Conservation (phyloP, 2,797 vertebrate species). For the Rhabdophis nuchalis region DNA sequence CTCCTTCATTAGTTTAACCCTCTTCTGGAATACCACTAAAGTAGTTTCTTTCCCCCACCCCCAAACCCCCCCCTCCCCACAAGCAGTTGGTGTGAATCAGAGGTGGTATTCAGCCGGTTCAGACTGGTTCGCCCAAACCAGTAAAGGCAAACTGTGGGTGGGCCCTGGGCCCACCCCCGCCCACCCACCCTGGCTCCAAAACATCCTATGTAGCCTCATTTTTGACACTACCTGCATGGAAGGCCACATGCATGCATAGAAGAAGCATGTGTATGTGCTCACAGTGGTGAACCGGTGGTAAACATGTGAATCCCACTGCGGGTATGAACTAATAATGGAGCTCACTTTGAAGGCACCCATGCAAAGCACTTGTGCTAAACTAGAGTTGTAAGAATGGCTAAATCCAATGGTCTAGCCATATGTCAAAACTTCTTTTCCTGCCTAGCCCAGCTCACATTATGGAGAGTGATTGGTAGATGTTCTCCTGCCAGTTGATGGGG, state of each 20-base stretch:
- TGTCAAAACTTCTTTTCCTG: background rate
- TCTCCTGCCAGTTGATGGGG: background rate
- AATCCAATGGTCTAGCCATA: background rate
- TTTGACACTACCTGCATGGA: too few species aligned
- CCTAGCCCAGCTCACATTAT: background rate
- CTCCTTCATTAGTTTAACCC: background rate
- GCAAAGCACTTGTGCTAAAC: background rate
- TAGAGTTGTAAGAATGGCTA: background rate
- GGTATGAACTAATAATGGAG: background rate
- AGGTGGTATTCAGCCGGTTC: too few species aligned
- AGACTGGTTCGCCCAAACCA: too few species aligned
- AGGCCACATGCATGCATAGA: too few species aligned
- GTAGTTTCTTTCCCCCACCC: rapidly evolving
- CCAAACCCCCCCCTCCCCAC: rapidly evolving
- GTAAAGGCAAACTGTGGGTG: too few species aligned
- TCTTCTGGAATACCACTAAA: background rate
- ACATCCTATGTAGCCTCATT: too few species aligned
- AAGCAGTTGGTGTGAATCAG: background rate
- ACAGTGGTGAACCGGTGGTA: too few species aligned
- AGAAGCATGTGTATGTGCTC: too few species aligned
- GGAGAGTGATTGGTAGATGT: background rate
- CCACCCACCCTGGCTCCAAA: too few species aligned
- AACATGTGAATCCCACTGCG: too few species aligned
- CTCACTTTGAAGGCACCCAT: background rate
- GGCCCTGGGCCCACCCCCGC: too few species aligned